Conservation (phyloP, 2,888 invertebrate genomes). For the Drosophila paramelanica region DNA sequence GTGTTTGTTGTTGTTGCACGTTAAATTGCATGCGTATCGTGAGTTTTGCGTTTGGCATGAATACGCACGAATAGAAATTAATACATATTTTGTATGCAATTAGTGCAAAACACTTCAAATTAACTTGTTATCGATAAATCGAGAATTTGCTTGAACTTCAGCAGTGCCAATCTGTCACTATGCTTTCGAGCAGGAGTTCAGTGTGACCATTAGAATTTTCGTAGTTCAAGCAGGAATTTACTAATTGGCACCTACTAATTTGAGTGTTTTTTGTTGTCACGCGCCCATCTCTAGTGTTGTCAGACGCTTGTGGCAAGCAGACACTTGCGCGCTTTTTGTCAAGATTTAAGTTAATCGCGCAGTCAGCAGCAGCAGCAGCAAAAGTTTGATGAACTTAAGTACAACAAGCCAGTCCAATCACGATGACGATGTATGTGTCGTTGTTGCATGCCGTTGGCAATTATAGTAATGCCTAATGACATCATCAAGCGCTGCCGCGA, state of each 20-base stretch:
- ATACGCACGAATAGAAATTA: constrained; percentile 42
- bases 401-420: constrained; percentile 47
- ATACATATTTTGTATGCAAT: constrained; percentile 1
- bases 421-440: constrained; percentile 35
- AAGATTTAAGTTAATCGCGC: constrained; percentile 73
- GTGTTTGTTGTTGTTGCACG: constrained; percentile 36
- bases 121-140: constrained; percentile 1
- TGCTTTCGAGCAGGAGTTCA: too few relatives aligned
- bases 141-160: not conserved
- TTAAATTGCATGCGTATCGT: constrained; percentile 49
- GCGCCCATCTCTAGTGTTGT: constrained; percentile 43
- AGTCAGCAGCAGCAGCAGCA: constrained; percentile 6
- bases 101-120: not conserved
- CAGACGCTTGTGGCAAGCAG: constrained; percentile 39
- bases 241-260: not conserved
- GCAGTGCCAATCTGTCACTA: too few relatives aligned
- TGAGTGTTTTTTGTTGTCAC: constrained; percentile 12
- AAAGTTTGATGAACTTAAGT: constrained; percentile 74
- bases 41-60: constrained; percentile 41
- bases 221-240: not conserved
- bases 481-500: constrained; percentile 42
- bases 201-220: not conserved
- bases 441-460: constrained; percentile 53
- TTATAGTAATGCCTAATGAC: constrained; percentile 62
- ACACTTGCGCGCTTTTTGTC: constrained; percentile 78